These are phyloP conservation scores for Cyrtorhinus lividipennis DNA, from an alignment of 1,140 invertebrate species.

Conservation along the genomic window DNA sequence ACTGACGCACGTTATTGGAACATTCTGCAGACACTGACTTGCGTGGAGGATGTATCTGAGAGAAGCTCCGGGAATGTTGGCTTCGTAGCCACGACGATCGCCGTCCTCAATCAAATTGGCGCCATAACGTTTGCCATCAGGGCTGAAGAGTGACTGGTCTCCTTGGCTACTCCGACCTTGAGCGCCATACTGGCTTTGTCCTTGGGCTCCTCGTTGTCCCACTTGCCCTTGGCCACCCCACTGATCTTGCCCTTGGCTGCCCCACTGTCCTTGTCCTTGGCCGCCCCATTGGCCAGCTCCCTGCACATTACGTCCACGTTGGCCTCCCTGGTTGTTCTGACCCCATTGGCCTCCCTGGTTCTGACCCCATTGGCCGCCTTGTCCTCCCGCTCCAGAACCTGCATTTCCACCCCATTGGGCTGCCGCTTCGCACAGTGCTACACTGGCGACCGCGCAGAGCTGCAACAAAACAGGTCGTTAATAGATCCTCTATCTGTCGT, in stretches of 20 bases:
- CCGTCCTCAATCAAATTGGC: constrained; percentile 15
- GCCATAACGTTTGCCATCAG: constrained; percentile 3
- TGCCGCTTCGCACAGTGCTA: background rate
- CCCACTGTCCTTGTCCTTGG: background rate
- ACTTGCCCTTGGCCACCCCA: background rate
- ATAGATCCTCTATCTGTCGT: too few species aligned
- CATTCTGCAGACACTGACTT: too few species aligned
- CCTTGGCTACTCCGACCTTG: background rate
- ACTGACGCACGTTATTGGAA: too few species aligned
- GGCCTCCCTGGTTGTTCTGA: background rate
- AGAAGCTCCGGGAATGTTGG: constrained; percentile 12
- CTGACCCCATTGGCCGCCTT: too few species aligned
- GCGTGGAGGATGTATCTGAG: constrained; percentile 14
- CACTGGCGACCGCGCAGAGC: background rate
- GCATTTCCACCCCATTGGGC: background rate
- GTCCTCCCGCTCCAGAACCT: too few species aligned
- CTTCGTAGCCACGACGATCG: constrained; percentile 12
- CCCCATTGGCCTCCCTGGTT: background rate
- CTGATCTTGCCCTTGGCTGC: background rate
- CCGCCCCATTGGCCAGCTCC: background rate
- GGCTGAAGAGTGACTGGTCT: background rate
- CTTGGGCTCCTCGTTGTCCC: too few species aligned
- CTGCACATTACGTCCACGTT: too few species aligned
- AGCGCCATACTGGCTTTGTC: background rate
- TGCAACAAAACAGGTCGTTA: too few species aligned